phyloP scores from a whole-genome alignment of 1,140 invertebrate species.

The Phocides pigmalion region DNA sequence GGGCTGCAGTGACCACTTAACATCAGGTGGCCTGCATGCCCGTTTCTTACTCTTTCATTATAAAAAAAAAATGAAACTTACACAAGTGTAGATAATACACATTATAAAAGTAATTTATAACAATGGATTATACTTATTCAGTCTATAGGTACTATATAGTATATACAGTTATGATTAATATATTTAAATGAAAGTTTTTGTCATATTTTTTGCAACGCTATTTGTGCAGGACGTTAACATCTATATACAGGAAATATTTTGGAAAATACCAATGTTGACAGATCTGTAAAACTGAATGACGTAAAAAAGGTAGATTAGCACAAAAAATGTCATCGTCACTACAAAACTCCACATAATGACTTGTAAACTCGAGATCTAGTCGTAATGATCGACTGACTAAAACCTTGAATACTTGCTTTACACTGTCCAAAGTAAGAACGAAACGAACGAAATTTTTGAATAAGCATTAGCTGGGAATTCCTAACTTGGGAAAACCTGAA shows the following conservation, averaged over 20 bases:
- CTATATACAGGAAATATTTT: constrained; percentile 2
- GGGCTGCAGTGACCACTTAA: too few relatives aligned
- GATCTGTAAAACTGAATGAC: background rate
- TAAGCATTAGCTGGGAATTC: constrained; percentile 15
- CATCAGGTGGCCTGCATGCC: too few relatives aligned
- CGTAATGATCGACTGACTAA: background rate
- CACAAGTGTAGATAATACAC: too few relatives aligned
- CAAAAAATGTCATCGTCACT: constrained; percentile 19
- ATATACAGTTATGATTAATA: too few relatives aligned
- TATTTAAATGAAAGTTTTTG: background rate
- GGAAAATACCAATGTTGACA: constrained; percentile 18
- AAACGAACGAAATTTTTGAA: constrained; percentile 9
- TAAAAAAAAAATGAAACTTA: too few relatives aligned
- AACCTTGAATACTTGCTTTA: background rate
- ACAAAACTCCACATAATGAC: constrained; percentile 16
- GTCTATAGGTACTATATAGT: too few relatives aligned
- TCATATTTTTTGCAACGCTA: background rate
- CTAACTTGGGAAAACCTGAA: constrained; percentile 33
- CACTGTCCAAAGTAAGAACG: background rate
- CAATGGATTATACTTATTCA: too few relatives aligned
- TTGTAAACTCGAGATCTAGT: background rate
- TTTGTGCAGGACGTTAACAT: background rate
- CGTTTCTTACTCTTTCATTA: too few relatives aligned
- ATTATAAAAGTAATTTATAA: too few relatives aligned
- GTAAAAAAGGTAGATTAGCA: background rate